Evolutionary conservation across 2,888 invertebrate species (phyloP).

Genomic region (Ommatoiulus sabulosus): DNA sequence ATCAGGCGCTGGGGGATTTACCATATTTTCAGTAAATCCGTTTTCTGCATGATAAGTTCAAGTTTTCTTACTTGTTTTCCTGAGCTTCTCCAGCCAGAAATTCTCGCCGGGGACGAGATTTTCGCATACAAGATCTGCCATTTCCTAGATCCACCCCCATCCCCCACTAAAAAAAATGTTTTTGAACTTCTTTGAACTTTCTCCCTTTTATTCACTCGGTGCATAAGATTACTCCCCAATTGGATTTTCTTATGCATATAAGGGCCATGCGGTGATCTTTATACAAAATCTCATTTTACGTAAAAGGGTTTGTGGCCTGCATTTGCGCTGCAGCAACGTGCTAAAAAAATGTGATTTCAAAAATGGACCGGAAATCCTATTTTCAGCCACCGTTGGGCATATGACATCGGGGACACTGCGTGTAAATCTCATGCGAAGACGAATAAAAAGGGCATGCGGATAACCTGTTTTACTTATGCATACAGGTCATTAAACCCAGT

Average conservation of each 20-base stretch:
- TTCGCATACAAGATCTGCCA: neutral
- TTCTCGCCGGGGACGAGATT: neutral
- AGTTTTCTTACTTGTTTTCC: neutral
- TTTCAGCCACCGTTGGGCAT: neutral
- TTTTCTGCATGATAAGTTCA: neutral
- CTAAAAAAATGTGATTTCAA: neutral
- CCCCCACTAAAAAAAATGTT: neutral
- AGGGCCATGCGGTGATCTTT: neutral
- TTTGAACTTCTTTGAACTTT: neutral
- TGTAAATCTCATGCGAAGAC: neutral
- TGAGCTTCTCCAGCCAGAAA: neutral
- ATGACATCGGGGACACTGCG: neutral
- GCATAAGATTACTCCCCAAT: constrained; percentile 11
- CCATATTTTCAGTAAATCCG: neutral
- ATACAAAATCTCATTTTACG: neutral
- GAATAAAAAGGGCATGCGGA: neutral
- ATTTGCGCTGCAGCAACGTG: neutral
- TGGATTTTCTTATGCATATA: constrained; percentile 32
- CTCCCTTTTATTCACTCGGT: neutral
- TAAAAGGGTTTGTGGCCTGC: constrained; percentile 31
- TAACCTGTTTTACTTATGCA: constrained; percentile 10
- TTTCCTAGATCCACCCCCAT: neutral
- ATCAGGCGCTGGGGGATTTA: neutral
- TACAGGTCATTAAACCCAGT: neutral
- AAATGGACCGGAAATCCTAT: neutral